Percentiles rank a stretch among this genome's conserved stretches.
Conservation (phyloP, 2,797 vertebrate species). For the Sebastes cheni region DNA sequence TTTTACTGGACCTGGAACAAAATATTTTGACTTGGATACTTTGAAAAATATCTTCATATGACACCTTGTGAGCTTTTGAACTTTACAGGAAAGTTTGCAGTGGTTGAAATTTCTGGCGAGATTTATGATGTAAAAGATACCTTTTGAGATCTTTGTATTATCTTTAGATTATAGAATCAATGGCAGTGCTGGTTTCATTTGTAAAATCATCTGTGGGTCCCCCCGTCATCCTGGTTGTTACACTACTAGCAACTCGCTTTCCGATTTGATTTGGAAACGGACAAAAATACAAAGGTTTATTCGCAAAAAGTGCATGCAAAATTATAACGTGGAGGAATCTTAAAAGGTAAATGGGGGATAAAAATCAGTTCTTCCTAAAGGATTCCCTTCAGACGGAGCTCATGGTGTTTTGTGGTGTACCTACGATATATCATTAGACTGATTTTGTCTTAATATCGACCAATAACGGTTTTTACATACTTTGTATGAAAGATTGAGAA, state of each 20-base stretch:
- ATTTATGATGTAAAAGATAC: constrained; percentile 92
- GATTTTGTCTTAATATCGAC: constrained; percentile 89
- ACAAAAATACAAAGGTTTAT: constrained; percentile 82
- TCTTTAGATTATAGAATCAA: constrained; percentile 87
- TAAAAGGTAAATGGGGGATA: constrained; percentile 79
- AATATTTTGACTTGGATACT: constrained; percentile 99
- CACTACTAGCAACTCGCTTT: constrained; percentile 86
- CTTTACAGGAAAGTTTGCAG: constrained; percentile 97
- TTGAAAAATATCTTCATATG: constrained; percentile 99
- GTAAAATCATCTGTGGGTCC: constrained; percentile 90
- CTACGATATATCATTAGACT: constrained; percentile 91
- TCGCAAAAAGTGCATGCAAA: constrained; percentile 88
- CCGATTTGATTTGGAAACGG: constrained; percentile 88
- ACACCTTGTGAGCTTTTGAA: constrained; percentile 99
- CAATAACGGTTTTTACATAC: constrained; percentile 83
- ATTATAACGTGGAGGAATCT: constrained; percentile 84
- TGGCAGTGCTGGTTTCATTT: constrained; percentile 92
- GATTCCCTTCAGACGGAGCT: constrained; percentile 94
- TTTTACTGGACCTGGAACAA: constrained; percentile 99
- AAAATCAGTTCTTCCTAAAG: constrained; percentile 97
- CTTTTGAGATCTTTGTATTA: constrained; percentile 95
- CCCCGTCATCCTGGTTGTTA: constrained; percentile 86
- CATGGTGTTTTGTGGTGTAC: constrained; percentile 92
- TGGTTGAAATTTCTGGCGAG: constrained; percentile 90
- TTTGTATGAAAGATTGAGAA: constrained; percentile 76